Evolutionary conservation across 2,113 vertebrate species (phyloP).

Genomic region (Sturnus vulgaris): DNA sequence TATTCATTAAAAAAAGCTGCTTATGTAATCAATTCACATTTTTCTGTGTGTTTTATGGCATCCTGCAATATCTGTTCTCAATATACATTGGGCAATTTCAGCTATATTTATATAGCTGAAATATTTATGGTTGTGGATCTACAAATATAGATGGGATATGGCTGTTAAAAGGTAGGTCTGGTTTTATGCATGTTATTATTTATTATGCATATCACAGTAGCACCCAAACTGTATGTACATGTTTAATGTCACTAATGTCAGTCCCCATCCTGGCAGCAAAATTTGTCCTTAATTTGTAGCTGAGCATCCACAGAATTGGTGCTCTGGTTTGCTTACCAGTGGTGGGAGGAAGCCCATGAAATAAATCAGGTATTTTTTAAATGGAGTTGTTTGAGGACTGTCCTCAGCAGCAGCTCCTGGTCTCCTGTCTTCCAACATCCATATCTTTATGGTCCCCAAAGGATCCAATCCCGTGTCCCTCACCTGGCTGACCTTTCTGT

Average conservation of each 20-base stretch:
- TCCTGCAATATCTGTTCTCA: slow-evolving; percentile 34
- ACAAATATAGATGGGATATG: neutral
- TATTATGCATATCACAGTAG: neutral
- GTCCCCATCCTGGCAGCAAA: neutral
- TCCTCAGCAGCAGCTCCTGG: neutral
- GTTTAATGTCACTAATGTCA: neutral
- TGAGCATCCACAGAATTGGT: neutral
- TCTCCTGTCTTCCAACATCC: neutral
- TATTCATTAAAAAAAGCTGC: slow-evolving; percentile 58
- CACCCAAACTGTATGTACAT: neutral
- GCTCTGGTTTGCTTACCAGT: neutral
- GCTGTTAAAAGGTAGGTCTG: slow-evolving; percentile 15
- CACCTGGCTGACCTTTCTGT: neutral
- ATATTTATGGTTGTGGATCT: neutral
- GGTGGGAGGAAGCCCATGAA: neutral
- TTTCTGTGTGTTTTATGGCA: slow-evolving; percentile 53
- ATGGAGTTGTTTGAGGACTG: neutral
- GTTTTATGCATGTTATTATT: neutral
- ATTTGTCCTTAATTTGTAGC: neutral
- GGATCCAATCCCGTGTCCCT: fast-evolving
- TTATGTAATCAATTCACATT: slow-evolving; percentile 56
- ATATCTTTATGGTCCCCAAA: neutral
- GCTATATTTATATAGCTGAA: neutral
- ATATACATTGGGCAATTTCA: neutral
- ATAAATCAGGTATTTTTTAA: neutral